Percentiles rank a stretch among this genome's conserved stretches.
These are phyloP conservation scores for Xenopus laevis DNA, from an alignment of 2,113 vertebrate genomes.

Conservation along the genomic window DNA sequence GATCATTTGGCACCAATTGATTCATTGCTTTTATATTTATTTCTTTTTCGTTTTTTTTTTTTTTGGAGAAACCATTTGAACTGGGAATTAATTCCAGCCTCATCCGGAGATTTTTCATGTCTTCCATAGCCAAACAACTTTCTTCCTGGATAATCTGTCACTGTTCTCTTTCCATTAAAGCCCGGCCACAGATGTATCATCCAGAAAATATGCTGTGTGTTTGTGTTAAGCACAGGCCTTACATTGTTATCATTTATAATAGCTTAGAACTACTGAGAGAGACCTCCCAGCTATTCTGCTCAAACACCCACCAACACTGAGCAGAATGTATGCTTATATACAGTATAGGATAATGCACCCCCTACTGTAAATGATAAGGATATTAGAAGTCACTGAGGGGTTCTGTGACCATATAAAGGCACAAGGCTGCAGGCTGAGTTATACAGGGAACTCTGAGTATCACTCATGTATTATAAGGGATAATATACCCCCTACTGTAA, in stretches of 20 bases:
- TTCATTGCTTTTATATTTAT: constrained; percentile 53
- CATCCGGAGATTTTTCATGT: constrained; percentile 52
- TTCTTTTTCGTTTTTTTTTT: not conserved
- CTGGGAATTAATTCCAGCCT: constrained; percentile 53
- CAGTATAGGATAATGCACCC: not conserved
- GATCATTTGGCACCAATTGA: constrained; percentile 59
- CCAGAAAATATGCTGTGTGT: constrained; percentile 7
- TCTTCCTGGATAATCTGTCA: constrained; percentile 1
- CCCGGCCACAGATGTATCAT: not conserved
- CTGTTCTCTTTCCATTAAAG: constrained; percentile 13
- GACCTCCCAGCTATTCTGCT: not conserved
- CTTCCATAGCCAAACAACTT: constrained; percentile 11
- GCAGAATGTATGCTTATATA: not conserved
- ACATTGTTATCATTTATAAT: constrained; percentile 2
- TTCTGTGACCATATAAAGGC: too few species aligned
- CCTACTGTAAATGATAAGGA: too few species aligned
- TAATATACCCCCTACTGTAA: too few species aligned
- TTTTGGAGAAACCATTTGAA: constrained; percentile 54
- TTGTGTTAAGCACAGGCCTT: constrained; percentile 3
- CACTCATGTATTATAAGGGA: too few species aligned
- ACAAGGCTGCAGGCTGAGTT: too few species aligned
- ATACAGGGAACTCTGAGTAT: too few species aligned
- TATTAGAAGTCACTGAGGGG: too few species aligned
- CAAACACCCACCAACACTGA: not conserved
- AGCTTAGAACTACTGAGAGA: not conserved